phyloP scores from a whole-genome alignment of 2,797 vertebrate genomes.

The Chelon labrosus region DNA sequence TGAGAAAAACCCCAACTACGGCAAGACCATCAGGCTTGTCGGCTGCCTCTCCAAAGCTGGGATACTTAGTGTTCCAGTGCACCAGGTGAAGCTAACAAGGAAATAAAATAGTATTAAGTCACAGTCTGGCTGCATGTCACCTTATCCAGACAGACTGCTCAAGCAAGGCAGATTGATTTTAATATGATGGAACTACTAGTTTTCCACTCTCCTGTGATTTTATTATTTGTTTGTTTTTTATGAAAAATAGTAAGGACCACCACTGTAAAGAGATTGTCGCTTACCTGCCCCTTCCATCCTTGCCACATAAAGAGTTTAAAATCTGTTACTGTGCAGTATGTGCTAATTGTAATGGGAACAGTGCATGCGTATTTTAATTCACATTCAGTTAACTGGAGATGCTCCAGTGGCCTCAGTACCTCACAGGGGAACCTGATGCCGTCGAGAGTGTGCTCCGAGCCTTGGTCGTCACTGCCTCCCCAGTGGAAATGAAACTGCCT shows the following conservation, averaged over 20 bases:
- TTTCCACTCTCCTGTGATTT: too few relatives aligned
- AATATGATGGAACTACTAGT: too few relatives aligned
- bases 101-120: background rate
- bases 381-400: background rate
- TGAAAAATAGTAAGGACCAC: too few relatives aligned
- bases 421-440: constrained; percentile 90
- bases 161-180: too few relatives aligned
- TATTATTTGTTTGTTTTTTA: too few relatives aligned
- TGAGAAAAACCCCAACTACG: constrained; percentile 93
- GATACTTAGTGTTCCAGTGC: constrained; percentile 97
- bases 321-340: background rate
- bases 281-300: too few relatives aligned
- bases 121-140: too few relatives aligned
- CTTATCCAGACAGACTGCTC: too few relatives aligned
- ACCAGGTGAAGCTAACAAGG: constrained; percentile 94
- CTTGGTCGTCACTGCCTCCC: constrained; percentile 89
- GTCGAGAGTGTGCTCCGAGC: constrained; percentile 92
- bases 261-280: too few relatives aligned
- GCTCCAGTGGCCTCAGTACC: constrained; percentile 79
- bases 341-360: background rate
- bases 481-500: constrained; percentile 97
- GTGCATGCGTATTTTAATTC: background rate
- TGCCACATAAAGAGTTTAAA: too few relatives aligned
- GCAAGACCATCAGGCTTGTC: constrained; percentile 91
- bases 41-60: constrained; percentile 91